These are phyloP conservation scores for Drosophila setifemur DNA, from an alignment of 1,140 invertebrate species.

Conservation along the genomic window DNA sequence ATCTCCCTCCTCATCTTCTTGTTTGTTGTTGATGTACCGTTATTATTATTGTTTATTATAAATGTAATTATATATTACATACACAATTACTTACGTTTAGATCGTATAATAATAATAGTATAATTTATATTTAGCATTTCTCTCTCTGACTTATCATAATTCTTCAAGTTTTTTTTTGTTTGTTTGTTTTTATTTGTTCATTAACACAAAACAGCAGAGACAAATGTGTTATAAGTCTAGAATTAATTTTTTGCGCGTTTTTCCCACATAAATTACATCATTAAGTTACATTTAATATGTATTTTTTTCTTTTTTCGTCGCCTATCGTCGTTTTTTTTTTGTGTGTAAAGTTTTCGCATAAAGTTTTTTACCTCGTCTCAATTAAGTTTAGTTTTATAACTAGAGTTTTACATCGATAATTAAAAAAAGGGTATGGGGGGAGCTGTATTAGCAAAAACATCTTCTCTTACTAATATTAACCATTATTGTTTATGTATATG, in stretches of 20 bases:
- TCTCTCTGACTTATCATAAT: slow-evolving; percentile 43
- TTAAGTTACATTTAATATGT: slow-evolving; percentile 60
- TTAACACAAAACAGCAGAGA: slow-evolving; percentile 43
- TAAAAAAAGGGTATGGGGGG: slow-evolving; percentile 50
- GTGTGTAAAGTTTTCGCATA: slow-evolving; percentile 39
- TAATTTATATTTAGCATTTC: slow-evolving; percentile 57
- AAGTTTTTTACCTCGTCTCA: slow-evolving; percentile 23
- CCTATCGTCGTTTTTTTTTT: slow-evolving; percentile 32
- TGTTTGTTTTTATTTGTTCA: slow-evolving; percentile 37
- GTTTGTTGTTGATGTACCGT: slow-evolving; percentile 43
- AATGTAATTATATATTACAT: slow-evolving; percentile 78
- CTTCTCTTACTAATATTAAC: slow-evolving; percentile 50
- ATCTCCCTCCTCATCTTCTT: no score
- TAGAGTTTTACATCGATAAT: slow-evolving; percentile 75
- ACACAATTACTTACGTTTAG: slow-evolving; percentile 72
- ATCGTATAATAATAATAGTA: slow-evolving; percentile 64
- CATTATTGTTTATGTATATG: slow-evolving; percentile 42
- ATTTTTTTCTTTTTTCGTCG: slow-evolving; percentile 20
- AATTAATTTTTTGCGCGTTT: slow-evolving; percentile 38
- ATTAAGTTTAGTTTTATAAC: slow-evolving; percentile 69
- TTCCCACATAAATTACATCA: slow-evolving; percentile 53
- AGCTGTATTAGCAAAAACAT: slow-evolving; percentile 62
- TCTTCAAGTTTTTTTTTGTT: slow-evolving; percentile 26
- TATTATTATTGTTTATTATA: slow-evolving; percentile 39
- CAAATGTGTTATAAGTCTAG: slow-evolving; percentile 43